A percentile compares a stretch with the other conserved stretches of the same genome.
Evolutionary conservation across 1,140 invertebrate species (phyloP).

Genomic region (Oedothorax gibbosus): DNA sequence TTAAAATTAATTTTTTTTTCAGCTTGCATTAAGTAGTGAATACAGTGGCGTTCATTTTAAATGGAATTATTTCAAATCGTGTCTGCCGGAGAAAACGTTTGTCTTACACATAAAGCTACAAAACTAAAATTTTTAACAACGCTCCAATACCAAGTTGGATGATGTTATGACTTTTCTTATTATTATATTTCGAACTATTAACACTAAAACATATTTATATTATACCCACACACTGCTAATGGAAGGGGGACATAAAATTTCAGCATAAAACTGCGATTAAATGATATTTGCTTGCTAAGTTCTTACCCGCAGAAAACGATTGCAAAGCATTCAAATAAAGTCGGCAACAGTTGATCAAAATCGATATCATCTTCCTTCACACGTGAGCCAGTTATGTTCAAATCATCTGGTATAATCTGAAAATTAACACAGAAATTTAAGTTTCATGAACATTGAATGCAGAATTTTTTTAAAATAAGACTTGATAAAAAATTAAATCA

Average conservation of each 20-base stretch:
- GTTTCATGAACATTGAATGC: too few species aligned
- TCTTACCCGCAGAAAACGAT: conserved; percentile 73
- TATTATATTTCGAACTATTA: not conserved
- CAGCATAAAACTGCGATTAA: not conserved
- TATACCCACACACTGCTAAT: not conserved
- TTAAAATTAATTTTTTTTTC: too few species aligned
- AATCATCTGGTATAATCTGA: conserved; percentile 39
- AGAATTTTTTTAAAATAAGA: too few species aligned
- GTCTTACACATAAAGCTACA: too few species aligned
- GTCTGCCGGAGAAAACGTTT: too few species aligned
- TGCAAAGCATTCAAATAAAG: conserved; percentile 66
- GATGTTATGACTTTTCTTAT: not conserved
- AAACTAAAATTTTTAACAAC: too few species aligned
- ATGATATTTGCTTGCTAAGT: not conserved
- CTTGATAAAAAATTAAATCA: too few species aligned
- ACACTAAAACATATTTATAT: not conserved
- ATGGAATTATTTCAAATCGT: too few species aligned
- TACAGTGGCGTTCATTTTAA: too few species aligned
- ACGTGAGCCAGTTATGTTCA: conserved; percentile 4
- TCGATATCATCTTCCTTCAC: conserved; percentile 30
- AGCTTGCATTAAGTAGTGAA: too few species aligned
- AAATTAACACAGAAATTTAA: not conserved
- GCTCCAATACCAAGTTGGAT: too few species aligned
- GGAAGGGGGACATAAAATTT: not conserved
- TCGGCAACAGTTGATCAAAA: conserved; percentile 61